phyloP scores from a whole-genome alignment of 2,888 invertebrate genomes.

The Orthosia incerta region DNA sequence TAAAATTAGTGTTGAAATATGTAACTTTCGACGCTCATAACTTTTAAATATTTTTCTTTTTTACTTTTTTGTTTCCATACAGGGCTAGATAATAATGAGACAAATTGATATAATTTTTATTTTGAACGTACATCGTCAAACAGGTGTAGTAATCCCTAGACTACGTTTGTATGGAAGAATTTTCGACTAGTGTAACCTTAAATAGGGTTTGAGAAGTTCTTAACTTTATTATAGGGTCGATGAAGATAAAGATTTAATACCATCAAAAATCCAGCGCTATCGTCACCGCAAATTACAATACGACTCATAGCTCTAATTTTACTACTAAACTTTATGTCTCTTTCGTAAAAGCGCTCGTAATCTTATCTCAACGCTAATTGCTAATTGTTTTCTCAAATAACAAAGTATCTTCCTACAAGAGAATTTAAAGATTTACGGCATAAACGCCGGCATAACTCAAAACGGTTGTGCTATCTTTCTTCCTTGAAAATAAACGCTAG shows the following conservation, averaged over 20 bases:
- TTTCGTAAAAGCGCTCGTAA: neutral
- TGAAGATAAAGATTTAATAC: neutral
- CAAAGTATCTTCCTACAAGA: neutral
- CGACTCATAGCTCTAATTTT: conserved; percentile 4
- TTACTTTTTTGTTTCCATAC: no score
- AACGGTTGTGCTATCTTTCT: conserved; percentile 24
- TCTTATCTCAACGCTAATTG: conserved; percentile 12
- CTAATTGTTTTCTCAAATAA: conserved; percentile 24
- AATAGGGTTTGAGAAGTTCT: no score
- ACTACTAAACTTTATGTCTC: neutral
- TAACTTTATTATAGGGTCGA: no score
- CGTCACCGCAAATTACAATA: neutral
- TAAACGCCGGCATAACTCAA: neutral
- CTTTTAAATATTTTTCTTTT: no score
- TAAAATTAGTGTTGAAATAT: no score
- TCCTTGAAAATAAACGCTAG: conserved; percentile 2
- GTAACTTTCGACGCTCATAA: no score
- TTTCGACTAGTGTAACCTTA: no score
- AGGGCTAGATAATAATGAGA: no score
- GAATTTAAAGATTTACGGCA: neutral
- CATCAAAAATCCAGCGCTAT: neutral
- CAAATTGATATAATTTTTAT: no score
- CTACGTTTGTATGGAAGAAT: no score
- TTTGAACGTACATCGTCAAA: no score
- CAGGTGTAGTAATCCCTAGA: no score